Base-by-base conservation (phyloP, 2,797 vertebrate species). In the Sciaenops ocellatus region DNA sequence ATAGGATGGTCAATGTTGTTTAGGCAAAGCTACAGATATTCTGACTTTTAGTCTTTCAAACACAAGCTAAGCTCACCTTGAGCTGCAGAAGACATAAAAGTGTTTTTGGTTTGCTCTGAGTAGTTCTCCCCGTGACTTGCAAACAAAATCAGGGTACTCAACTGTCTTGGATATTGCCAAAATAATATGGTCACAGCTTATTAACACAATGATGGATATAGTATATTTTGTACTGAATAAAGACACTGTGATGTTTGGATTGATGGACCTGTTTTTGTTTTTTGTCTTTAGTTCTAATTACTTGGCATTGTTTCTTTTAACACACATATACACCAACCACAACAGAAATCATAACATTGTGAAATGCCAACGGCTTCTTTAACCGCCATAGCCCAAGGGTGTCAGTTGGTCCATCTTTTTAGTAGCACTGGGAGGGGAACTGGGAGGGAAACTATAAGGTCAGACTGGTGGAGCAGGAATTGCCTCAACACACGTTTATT, bases 391-490 rank as follows among this genome's bases (percentile, higher is more conserved):
- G 41, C 67, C 69, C 30, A 2, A 66, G 22, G 56, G 28, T 60
- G 34, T 1, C 8, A 7, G 54, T 18, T 28, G 6, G 17, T 61
- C 42, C 47, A 16, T 48, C 6, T 59, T 57, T 63, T 15, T 26
- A 73, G 44, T 1, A 30, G 46, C 10, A 56, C 30, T 34, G 46
- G 41, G 26, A 50, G 57, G 18, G 5, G 22, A 59, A 54, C 16
- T 34, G 0, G n/a, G 42, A 59, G 42, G 42, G 42, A 15, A 44
- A 44, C 42, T 44, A 44, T 12, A 44, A 5, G 57, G 60, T 61
- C 38, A 42, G 22, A 73, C 63, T 73, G 48, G 57, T 57, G 28
- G 26, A 78, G 47, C 73, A 64, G 80, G 77, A 78, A 47, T 18
- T 24, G 16, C 9, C 20, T 48, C 16, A 30, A 44, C 3, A 22